Evolutionary conservation across 2,888 invertebrate species (phyloP), one percentile per base, ranked within the genome.

Genomic region (Lithophane ornitopus): DNA sequence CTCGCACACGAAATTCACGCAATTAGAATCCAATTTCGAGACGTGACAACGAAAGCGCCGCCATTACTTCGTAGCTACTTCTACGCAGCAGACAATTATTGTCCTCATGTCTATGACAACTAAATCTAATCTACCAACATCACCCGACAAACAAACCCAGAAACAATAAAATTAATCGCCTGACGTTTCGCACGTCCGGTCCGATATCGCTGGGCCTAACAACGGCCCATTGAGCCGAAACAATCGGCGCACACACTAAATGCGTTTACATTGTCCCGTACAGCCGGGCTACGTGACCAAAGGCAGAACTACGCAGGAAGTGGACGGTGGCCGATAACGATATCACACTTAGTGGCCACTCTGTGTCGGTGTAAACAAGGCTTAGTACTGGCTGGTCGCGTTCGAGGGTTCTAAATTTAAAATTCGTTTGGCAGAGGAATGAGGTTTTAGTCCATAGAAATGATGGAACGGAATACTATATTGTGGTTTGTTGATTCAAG

Each of bases 261-360:
- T 67, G 67, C 67, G 67, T 67, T 82, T 90, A 93, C 93, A 92
- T 91, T 92, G 91, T 91, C 82, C 87, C 85, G 76, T 88, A 85
- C 82, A 76, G 78, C 85, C 84, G 81, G 89, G 74, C 89, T 91
- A 92, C 93, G 93, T 93, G 93, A 92, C 92, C 89, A 76, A 70
- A 68, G 73, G 82, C 89, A 88, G 88, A 85, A 82, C 88, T 80
- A 75, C 88, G 88, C 92, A 91, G 91, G 93, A 91, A 91, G 86
- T 90, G 88, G 87, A 86, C 83, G 68, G 72, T 73, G 72, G 74
- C 84, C 90, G 93, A 93, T 93, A 93, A 92, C 88, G 90, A 88
- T 92, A 92, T 90, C 90, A 88, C 85, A 81, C 80, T 82, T 82
- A 80, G 80, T 81, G 78, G 68, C 78, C 79, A 82, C 85, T 86